These are phyloP conservation scores for Nannoperca obscura DNA, from an alignment of 2,797 vertebrate genomes.

Conservation along the genomic window DNA sequence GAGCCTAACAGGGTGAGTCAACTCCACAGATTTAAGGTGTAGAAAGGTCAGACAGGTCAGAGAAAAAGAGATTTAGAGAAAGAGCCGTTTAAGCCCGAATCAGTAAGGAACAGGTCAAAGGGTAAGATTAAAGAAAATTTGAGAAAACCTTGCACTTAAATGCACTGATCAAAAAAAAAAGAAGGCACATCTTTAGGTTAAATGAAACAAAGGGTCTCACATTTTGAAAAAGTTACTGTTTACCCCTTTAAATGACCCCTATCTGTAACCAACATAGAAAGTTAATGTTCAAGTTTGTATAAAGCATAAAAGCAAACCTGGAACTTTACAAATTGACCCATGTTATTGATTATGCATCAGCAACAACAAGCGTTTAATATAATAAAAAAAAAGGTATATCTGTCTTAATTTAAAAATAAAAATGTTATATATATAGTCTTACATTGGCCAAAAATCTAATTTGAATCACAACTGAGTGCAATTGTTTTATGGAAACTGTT, in stretches of 20 bases:
- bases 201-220: not conserved
- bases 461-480: not conserved
- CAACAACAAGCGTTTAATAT: not conserved
- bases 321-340: not conserved
- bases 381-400: not conserved
- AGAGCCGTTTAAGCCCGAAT: slow-evolving; percentile 13
- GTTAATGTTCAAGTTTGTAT: not conserved
- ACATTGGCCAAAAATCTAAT: not conserved
- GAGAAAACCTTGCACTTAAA: not conserved
- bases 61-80: not conserved
- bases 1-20: slow-evolving; percentile 27
- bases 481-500: not conserved
- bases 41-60: slow-evolving; percentile 63
- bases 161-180: not conserved
- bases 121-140: slow-evolving; percentile 18
- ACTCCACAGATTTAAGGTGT: slow-evolving; percentile 46
- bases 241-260: not conserved
- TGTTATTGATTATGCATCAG: not conserved
- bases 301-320: not conserved
- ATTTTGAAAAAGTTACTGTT: not conserved
- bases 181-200: not conserved
- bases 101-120: slow-evolving; percentile 13
- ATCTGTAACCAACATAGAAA: not conserved
- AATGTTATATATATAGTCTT: too few relatives aligned
- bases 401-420: too few relatives aligned